Evolutionary conservation across 2,888 invertebrate species (phyloP), one percentile per base, ranked within the genome.

Genomic region (Philereme transversata): DNA sequence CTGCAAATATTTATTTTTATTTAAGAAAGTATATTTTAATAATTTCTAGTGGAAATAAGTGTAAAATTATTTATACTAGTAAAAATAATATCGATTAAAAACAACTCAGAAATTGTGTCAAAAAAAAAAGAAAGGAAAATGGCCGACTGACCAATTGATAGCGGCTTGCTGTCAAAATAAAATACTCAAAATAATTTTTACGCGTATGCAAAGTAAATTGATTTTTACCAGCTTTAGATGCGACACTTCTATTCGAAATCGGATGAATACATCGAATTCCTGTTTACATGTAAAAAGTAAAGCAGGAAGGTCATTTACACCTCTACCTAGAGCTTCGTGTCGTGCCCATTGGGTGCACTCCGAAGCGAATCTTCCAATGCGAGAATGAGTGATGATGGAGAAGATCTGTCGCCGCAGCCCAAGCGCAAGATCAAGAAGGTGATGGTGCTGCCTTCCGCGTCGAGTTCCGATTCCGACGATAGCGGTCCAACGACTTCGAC

Each of bases 161-260:
- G 89, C 91, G 88, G 92, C 90, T 91, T 91, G 87, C 91, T 92
- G 92, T 92, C 92, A 92, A 90, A 91, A 90, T 90, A 89, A 89
- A 89, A 90, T 89, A 88, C 72, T 79, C 78, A 79, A 82, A 79
- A 83, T 77, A 78, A 74, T 77, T 82, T 80, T 71, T 81, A 75
- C 79, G 83, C 83, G 76, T 81, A 83, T 79, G 78, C 76, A 67
- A 44, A 57, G 57, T 69, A 68, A 72, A 70, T 76, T 78, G 64
- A 71, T 74, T 72, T 73, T 74, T 69, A 64, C 70, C 62, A 73
- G 69, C 73, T 74, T 73, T 73, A 54, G 51, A 80, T 75, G 73
- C 68, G 72, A 76, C 67, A 69, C 70, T 77, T 74, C 67, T 71
- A 70, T 69, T 75, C 68, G 65, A 73, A 72, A 76, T 76, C 82